Conservation (phyloP, 1,140 invertebrate species). For the Pentalonia nigronervosa region DNA sequence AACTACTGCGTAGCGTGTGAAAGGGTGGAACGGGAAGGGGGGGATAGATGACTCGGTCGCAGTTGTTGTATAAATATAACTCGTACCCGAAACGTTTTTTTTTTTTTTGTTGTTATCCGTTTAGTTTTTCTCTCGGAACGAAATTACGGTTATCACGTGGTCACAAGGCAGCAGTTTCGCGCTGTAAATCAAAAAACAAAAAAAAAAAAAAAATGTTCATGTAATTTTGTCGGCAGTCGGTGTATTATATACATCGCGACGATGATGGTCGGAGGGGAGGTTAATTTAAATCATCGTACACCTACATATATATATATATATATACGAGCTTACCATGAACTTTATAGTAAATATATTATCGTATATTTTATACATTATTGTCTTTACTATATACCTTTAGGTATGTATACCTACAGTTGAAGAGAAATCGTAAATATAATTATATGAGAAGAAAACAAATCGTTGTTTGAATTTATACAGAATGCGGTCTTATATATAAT, state of each 20-base stretch:
- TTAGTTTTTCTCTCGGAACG: not conserved
- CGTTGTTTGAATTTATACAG: not conserved
- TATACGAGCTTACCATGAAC: not conserved
- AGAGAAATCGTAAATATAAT: not conserved
- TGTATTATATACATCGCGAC: not conserved
- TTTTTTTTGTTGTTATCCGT: not conserved
- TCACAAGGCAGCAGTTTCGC: not conserved
- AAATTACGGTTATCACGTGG: not conserved
- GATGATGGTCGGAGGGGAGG: not conserved
- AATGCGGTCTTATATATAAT: not conserved
- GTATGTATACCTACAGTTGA: not conserved
- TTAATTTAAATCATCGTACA: not conserved
- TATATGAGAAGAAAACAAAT: not conserved
- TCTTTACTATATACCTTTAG: not conserved
- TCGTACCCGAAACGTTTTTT: not conserved
- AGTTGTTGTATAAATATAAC: constrained; percentile 34
- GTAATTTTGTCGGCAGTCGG: not conserved
- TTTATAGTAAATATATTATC: not conserved
- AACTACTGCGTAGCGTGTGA: not conserved
- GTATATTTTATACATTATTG: not conserved
- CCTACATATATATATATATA: not conserved
- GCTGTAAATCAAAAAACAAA: not conserved
- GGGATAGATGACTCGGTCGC: not conserved
- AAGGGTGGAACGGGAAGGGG: not conserved
- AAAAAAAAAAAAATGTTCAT: not conserved